Evolutionary conservation across 2,113 vertebrate species (phyloP), one percentile per base, ranked within the genome.

Genomic region (Salminus brasiliensis): DNA sequence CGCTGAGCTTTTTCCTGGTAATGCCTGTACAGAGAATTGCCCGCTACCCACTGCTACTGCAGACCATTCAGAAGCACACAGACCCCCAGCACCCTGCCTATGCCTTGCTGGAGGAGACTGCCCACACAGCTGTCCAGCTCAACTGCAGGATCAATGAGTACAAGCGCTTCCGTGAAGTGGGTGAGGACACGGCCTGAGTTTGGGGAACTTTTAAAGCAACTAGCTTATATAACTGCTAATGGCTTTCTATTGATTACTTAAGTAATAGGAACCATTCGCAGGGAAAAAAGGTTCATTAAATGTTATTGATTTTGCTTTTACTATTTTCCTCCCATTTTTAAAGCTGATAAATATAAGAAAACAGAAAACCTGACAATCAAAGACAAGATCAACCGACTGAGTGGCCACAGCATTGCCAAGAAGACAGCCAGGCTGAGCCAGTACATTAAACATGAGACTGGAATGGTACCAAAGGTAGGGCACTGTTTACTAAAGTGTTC

Each of bases 101-200:
- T 29, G 13, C 75, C 0, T 87, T 92, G 6, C 91, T 99, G 82
- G 92, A 95, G 87, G 88, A 89, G 52, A 93, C 96, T 0, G 86
- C 87, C 1, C 88, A 88, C 12, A 88, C 94, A 69, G 91, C 97
- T 85, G 69, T 95, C 59, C 94, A 95, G n/a, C 82, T 97, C 63
- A 98, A 97, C 29, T 84, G 90, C 87, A 94, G 94, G 84, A 98
- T 99, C 92, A 99, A 99, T 0, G 97, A 99, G 87, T 94, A 97
- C 90, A 99, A 99, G 65, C 94, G 96, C 84, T 95, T 93, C 91
- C 90, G 94, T 83, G 98, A 99, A 96, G 94, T 98, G 12, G 97
- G 98, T 99, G 87, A 97, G 97, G 0, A 23, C 12, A 4, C 5
- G 36, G n/a, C 21, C 2, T 18, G 7, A 45, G 10, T 63, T 55